Conservation (phyloP, 2,888 invertebrate species). For the Acutogordius australiensis region DNA sequence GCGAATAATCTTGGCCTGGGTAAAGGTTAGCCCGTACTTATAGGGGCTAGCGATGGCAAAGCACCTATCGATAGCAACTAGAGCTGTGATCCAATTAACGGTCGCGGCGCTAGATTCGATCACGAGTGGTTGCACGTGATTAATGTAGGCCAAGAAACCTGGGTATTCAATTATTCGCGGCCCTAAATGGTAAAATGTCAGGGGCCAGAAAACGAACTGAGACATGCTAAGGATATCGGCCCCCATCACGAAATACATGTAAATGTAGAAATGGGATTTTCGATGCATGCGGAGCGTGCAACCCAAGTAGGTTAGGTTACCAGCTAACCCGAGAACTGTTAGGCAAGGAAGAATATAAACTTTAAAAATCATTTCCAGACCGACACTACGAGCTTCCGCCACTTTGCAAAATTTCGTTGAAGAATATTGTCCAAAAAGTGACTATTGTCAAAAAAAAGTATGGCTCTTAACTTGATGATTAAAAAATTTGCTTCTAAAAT, state of each 20-base stretch:
- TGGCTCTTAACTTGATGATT: too few species aligned
- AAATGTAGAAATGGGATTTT: not conserved
- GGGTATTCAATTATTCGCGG: not conserved
- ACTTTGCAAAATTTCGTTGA: too few species aligned
- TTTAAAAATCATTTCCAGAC: constrained; percentile 5
- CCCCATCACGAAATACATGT: not conserved
- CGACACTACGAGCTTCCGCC: too few species aligned
- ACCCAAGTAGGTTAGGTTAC: not conserved
- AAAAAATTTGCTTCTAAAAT: too few species aligned
- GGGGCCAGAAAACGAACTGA: not conserved
- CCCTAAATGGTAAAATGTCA: not conserved
- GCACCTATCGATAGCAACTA: not conserved
- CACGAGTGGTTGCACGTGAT: not conserved
- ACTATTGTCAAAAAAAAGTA: too few species aligned
- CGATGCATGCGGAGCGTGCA: not conserved
- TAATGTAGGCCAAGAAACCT: not conserved
- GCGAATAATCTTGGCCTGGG: not conserved
- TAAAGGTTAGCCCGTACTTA: not conserved
- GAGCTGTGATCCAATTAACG: constrained; percentile 1
- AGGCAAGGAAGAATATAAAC: not conserved
- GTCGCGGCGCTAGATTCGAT: not conserved
- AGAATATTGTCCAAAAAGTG: too few species aligned
- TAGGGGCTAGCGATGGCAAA: not conserved
- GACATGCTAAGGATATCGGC: not conserved
- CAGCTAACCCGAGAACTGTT: not conserved